These are phyloP conservation scores for Sylvilagus floridanus DNA, from an alignment of 2,797 vertebrate species.

Conservation along the genomic window DNA sequence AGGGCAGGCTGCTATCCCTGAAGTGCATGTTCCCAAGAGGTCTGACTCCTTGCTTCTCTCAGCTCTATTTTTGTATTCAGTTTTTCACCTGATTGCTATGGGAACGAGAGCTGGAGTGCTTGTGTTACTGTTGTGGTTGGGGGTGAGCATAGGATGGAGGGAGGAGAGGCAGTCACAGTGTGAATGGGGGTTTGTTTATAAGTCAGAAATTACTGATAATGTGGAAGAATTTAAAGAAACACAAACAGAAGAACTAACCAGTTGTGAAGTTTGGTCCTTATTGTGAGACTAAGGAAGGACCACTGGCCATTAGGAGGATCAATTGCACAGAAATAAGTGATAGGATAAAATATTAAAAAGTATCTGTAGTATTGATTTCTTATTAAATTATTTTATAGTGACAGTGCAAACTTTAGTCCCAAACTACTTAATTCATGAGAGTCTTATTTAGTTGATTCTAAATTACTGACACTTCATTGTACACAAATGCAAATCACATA, in stretches of 20 bases:
- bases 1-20: background rate
- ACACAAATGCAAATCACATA: constrained; percentile 68
- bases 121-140: background rate
- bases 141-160: background rate
- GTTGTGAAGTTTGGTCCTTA: background rate
- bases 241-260: background rate
- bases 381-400: constrained; percentile 60
- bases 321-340: constrained; percentile 23
- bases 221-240: constrained; percentile 23
- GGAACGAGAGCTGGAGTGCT: background rate
- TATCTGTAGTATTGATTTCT: constrained; percentile 50
- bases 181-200: background rate
- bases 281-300: constrained; percentile 8
- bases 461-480: constrained; percentile 72
- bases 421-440: constrained; percentile 51
- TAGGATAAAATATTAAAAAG: constrained; percentile 23
- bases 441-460: constrained; percentile 68
- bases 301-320: background rate
- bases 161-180: background rate
- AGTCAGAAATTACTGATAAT: background rate
- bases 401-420: constrained; percentile 17
- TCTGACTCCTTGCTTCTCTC: background rate
- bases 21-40: background rate
- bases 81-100: background rate
- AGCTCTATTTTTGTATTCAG: background rate